A percentile compares a stretch with the other conserved stretches of the same genome.
These are phyloP conservation scores for Zosterops japonicus DNA, from an alignment of 2,113 vertebrate genomes.

Conservation along the genomic window DNA sequence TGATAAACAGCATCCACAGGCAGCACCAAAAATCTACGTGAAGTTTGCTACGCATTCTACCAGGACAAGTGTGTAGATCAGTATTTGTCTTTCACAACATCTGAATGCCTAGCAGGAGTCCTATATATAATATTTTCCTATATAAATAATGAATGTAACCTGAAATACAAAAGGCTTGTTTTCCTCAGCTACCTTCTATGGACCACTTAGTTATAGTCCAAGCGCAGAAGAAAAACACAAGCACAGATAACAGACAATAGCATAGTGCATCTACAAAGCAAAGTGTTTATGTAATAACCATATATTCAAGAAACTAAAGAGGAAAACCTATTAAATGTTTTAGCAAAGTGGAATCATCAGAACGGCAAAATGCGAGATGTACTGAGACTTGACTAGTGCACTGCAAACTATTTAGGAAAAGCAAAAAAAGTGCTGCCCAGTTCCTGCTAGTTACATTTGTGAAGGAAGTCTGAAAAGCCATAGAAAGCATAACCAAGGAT, in stretches of 20 bases:
- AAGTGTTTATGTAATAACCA: neutral
- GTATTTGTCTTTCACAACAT: neutral
- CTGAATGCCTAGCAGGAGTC: neutral
- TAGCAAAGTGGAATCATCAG: neutral
- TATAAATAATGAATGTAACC: neutral
- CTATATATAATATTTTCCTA: neutral
- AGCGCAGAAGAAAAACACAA: neutral
- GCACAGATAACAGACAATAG: neutral
- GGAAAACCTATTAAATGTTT: neutral
- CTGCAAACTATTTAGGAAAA: neutral
- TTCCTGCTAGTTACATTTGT: neutral
- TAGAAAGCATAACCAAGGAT: neutral
- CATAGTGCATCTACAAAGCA: neutral
- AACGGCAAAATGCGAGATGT: neutral
- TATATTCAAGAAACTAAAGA: neutral
- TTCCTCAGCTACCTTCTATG: neutral
- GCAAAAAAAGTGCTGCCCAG: neutral
- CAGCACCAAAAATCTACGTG: neutral
- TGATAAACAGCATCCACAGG: neutral
- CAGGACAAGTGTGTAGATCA: neutral
- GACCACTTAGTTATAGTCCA: neutral
- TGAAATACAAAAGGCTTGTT: neutral
- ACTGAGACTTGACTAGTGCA: neutral
- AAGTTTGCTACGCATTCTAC: neutral
- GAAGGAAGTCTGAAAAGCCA: neutral